phyloP scores from a whole-genome alignment of 1,140 invertebrate species.

The Oreohelix idahoensis region DNA sequence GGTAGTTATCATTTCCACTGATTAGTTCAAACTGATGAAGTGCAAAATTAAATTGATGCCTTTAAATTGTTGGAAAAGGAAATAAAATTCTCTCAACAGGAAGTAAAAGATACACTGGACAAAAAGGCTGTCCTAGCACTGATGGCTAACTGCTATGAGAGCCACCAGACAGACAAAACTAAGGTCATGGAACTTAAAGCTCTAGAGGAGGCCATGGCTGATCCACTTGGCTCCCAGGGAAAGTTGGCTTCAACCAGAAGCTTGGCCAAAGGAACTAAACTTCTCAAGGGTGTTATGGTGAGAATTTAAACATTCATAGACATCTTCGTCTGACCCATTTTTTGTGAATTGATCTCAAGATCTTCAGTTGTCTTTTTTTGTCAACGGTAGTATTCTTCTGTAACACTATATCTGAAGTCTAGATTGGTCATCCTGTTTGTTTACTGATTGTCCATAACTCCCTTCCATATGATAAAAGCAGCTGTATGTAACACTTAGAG shows the following conservation, averaged over 20 bases:
- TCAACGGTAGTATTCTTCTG: too few relatives aligned
- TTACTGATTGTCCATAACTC: too few relatives aligned
- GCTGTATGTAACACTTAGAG: too few relatives aligned
- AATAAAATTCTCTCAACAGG: conserved; percentile 48
- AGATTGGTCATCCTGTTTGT: too few relatives aligned
- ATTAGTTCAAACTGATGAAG: too few relatives aligned
- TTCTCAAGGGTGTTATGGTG: conserved; percentile 58
- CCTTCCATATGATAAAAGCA: too few relatives aligned
- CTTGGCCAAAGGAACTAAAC: conserved; percentile 47
- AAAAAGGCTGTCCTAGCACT: conserved; percentile 69
- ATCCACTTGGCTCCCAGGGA: conserved; percentile 32
- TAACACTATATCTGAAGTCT: too few relatives aligned
- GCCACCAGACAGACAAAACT: conserved; percentile 66
- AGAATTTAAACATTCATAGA: not conserved
- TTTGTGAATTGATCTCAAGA: too few relatives aligned
- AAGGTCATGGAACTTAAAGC: conserved; percentile 65
- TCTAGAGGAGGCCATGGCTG: conserved; percentile 33
- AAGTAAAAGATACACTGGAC: conserved; percentile 73
- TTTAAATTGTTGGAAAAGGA: too few relatives aligned
- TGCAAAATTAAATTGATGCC: too few relatives aligned
- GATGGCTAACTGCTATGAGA: conserved; percentile 71
- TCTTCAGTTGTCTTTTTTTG: not conserved
- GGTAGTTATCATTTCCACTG: too few relatives aligned
- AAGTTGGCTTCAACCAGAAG: conserved; percentile 55
- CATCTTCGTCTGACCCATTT: too few relatives aligned